A percentile compares a stretch with the other conserved stretches of the same genome.
Conservation (phyloP, 2,888 invertebrate genomes). For the Nebria salina region DNA sequence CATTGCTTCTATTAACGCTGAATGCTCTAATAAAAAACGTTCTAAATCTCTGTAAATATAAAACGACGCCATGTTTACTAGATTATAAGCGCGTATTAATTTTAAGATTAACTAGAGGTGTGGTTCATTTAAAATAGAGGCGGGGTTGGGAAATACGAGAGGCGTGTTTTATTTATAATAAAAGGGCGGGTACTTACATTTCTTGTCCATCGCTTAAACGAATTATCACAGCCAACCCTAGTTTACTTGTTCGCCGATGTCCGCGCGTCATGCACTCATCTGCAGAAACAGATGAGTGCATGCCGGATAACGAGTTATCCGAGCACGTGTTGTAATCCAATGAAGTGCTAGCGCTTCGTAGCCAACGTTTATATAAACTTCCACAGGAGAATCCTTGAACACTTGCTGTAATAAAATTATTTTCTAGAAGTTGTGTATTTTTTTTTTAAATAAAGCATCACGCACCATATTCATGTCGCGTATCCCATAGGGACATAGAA, state of each 20-base stretch:
- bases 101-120: neutral
- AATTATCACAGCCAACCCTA: constrained; percentile 75
- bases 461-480: constrained; percentile 36
- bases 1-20: constrained; percentile 77
- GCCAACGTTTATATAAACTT: constrained; percentile 67
- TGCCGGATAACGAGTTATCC: constrained; percentile 49
- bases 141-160: too few relatives aligned
- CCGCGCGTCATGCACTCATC: constrained; percentile 49
- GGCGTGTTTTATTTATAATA: too few relatives aligned
- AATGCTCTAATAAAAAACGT: constrained; percentile 82
- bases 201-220: constrained; percentile 67
- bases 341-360: constrained; percentile 66
- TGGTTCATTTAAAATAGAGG: constrained; percentile 3
- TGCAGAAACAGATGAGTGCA: constrained; percentile 49
- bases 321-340: constrained; percentile 61
- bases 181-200: constrained; percentile 58
- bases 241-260: constrained; percentile 61
- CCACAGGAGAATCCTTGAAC: constrained; percentile 58
- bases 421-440: neutral
- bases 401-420: constrained; percentile 21
- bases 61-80: neutral
- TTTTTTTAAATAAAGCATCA: neutral
- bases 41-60: constrained; percentile 70
- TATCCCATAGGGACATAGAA: constrained; percentile 40
- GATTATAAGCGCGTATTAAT: constrained; percentile 4